These are phyloP conservation scores for Labeo catla DNA, from an alignment of 2,113 vertebrate genomes.

Conservation along the genomic window DNA sequence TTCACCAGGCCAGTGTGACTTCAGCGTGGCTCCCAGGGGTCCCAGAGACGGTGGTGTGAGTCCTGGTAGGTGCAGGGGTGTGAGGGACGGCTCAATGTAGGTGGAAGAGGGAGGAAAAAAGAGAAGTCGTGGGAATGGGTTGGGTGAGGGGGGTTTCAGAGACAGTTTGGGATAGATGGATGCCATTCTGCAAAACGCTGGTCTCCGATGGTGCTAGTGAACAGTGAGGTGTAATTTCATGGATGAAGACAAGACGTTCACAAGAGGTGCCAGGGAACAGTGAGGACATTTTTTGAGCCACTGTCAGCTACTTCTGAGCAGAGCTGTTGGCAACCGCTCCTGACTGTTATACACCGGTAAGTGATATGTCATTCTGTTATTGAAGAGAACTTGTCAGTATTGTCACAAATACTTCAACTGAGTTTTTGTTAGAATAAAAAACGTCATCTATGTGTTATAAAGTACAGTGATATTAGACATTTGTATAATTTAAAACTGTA, in stretches of 20 bases:
- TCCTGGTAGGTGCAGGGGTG: slow-evolving; percentile 24
- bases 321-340: slow-evolving; percentile 25
- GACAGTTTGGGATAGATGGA: slow-evolving; percentile 11
- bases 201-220: slow-evolving; percentile 33
- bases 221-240: slow-evolving; percentile 57
- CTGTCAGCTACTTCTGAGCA: not conserved
- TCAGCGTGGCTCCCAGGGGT: slow-evolving; percentile 59
- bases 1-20: slow-evolving; percentile 76
- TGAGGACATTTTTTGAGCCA: slow-evolving; percentile 51
- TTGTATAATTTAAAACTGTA: not conserved
- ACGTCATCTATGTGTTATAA: not conserved
- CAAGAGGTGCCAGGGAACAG: slow-evolving; percentile 42
- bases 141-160: slow-evolving; percentile 18
- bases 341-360: slow-evolving; percentile 33
- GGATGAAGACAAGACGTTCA: slow-evolving; percentile 58
- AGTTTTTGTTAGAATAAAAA: not conserved
- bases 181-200: slow-evolving; percentile 24
- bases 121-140: not conserved
- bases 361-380: slow-evolving; percentile 3
- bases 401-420: not conserved
- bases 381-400: not conserved
- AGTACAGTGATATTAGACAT: not conserved
- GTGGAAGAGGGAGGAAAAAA: slow-evolving; percentile 25
- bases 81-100: not conserved
- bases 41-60: not conserved